Conservation (phyloP, 2,888 invertebrate species). For the Muschampia plurimacula region DNA sequence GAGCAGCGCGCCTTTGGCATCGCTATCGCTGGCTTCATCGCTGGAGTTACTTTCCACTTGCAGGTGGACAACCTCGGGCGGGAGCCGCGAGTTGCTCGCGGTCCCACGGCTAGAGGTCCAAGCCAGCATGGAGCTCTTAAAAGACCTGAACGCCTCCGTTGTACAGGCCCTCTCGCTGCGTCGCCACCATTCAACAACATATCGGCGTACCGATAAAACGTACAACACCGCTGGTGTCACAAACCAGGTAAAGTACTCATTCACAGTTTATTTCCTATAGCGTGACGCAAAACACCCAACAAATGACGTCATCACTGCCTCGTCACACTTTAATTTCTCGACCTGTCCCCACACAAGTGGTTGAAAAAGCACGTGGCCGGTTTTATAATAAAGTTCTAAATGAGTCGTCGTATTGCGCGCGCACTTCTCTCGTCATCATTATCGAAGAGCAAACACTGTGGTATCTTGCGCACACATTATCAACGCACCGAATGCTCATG, state of each 20-base stretch:
- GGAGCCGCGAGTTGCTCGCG: slow-evolving; percentile 62
- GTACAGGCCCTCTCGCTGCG: slow-evolving; percentile 75
- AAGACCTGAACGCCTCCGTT: slow-evolving; percentile 83
- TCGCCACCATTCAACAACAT: slow-evolving; percentile 79
- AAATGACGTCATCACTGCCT: slow-evolving; percentile 51
- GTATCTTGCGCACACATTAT: slow-evolving; percentile 67
- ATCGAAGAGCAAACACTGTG: slow-evolving; percentile 76
- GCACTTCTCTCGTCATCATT: slow-evolving; percentile 59
- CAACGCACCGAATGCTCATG: slow-evolving; percentile 53
- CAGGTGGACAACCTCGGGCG: slow-evolving; percentile 49
- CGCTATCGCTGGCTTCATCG: slow-evolving; percentile 63
- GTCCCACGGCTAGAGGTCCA: slow-evolving; percentile 67
- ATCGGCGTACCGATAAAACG: slow-evolving; percentile 70
- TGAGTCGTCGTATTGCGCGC: slow-evolving; percentile 58
- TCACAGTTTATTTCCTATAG: slow-evolving; percentile 57
- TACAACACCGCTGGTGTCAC: slow-evolving; percentile 60
- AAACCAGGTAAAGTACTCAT: slow-evolving; percentile 48
- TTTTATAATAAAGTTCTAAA: slow-evolving; percentile 52
- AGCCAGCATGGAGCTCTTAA: slow-evolving; percentile 81
- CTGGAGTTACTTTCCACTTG: slow-evolving; percentile 50
- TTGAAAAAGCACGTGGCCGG: slow-evolving; percentile 57
- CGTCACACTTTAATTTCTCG: slow-evolving; percentile 34
- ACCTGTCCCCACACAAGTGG: slow-evolving; percentile 38
- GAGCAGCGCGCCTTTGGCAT: slow-evolving; percentile 70
- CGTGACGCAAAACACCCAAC: slow-evolving; percentile 44